Base-by-base conservation (phyloP, 2,797 vertebrate genomes). In the Sebastiscus albofasciatus region DNA sequence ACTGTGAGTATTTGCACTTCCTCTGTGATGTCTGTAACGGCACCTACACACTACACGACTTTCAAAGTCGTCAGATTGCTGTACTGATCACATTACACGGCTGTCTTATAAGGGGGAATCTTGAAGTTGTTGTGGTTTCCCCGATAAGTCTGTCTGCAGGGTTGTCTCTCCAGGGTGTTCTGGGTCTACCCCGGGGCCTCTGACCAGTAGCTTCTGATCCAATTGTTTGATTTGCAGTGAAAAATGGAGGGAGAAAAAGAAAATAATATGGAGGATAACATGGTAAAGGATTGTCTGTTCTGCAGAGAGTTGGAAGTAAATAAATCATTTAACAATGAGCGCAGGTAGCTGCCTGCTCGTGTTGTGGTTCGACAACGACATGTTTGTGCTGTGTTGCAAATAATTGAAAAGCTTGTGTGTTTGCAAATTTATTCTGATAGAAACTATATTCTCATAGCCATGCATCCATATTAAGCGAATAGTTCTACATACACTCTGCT, bases 1-100 rank as follows among this genome's bases (percentile, higher is more conserved):
- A 49, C 55, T 56, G 56, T 58, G 72, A 68, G 73, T 81, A 64
- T 82, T 77, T 82, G 80, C 67, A n/a, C 75, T 67, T 61, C 36
- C 27, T 64, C 72, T 65, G 65, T 78, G 36, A 66, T 71, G 58
- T 78, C 69, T 80, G 55, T 59, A 46, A 18, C 13, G 61, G 13
- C 33, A 24, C 61, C 33, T 8, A 64, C 33, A 24, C 61, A 65
- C 34, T 8, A 16, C 36, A 42, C 14, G 22, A 26, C 60, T 62
- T 34, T 62, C 60, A 62, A 11, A 61, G 18, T 14, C 20, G 13
- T 39, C 34, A 24, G 34, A 16, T 46, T 4, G 24, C 36, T 42
- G 36, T 18, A 1, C 62, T 62, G 60, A 4, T 66, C 34, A 5
- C n/a, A 20, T 42, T 20, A 27, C 55, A 26, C 13, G 24, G 24